phyloP scores from a whole-genome alignment of 2,797 vertebrate genomes.

The Syndactyla subalaris region DNA sequence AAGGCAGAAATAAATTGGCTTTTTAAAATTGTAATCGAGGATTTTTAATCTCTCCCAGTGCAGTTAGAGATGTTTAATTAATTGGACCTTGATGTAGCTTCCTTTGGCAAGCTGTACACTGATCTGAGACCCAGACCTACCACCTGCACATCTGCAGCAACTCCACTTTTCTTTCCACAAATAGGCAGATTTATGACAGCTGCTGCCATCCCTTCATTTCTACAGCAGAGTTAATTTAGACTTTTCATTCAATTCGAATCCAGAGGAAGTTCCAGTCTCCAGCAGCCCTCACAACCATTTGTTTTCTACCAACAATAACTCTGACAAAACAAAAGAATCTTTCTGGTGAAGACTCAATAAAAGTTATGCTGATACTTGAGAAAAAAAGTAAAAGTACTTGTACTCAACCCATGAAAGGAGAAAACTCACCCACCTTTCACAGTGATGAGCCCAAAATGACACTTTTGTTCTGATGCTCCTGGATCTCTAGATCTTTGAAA shows the following conservation, averaged over 20 bases:
- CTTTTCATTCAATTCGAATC: conserved; percentile 18
- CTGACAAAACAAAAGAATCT: conserved; percentile 20
- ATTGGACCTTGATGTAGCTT: neutral
- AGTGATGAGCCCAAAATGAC: neutral
- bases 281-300: conserved; percentile 9
- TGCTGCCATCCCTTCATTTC: conserved; percentile 27
- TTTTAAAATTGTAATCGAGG: neutral
- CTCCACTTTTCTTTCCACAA: neutral
- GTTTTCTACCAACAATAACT: conserved; percentile 8
- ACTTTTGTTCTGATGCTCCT: neutral
- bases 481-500: neutral
- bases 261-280: conserved; percentile 5
- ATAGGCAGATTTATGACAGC: conserved; percentile 34
- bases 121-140: neutral
- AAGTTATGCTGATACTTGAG: conserved; percentile 10
- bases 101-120: neutral
- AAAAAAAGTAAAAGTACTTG: neutral
- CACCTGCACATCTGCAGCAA: conserved; percentile 15
- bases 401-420: neutral
- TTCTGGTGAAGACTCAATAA: neutral
- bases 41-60: neutral
- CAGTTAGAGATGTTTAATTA: neutral
- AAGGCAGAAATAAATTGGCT: neutral
- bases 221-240: conserved; percentile 37
- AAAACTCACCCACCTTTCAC: neutral